phyloP scores from a whole-genome alignment of 1,140 invertebrate species.

The Drosophila tani region DNA sequence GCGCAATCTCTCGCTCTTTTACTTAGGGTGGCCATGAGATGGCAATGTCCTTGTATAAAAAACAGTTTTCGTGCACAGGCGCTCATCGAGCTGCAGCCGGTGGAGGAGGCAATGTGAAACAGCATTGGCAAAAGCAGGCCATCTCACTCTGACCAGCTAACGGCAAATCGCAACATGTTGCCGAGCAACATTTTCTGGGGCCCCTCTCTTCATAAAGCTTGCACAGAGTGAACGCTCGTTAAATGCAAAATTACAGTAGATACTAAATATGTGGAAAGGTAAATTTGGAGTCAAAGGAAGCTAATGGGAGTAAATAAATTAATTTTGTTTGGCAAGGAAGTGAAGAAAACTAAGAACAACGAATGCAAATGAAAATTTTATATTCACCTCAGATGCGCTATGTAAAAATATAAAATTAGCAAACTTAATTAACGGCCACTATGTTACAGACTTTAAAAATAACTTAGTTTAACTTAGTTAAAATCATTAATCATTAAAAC shows the following conservation, averaged over 20 bases:
- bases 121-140: neutral
- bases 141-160: slow-evolving; percentile 3
- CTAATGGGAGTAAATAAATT: too few species aligned
- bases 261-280: too few species aligned
- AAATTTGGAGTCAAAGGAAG: too few species aligned
- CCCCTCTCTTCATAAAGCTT: slow-evolving; percentile 10
- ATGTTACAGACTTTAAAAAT: too few species aligned
- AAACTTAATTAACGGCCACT: too few species aligned
- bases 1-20: slow-evolving; percentile 23
- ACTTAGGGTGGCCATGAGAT: slow-evolving; percentile 46
- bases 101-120: neutral
- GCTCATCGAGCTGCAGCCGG: slow-evolving; percentile 53
- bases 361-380: too few species aligned
- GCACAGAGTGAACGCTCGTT: slow-evolving; percentile 12
- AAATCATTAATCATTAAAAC: too few species aligned
- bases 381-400: too few species aligned
- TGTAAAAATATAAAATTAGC: too few species aligned
- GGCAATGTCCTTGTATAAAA: slow-evolving; percentile 84
- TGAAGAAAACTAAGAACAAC: too few species aligned
- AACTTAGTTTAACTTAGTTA: too few species aligned
- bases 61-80: slow-evolving; percentile 76
- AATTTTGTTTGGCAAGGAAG: neutral
- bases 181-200: slow-evolving; percentile 24
- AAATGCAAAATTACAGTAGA: neutral
- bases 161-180: slow-evolving; percentile 27